Conservation (phyloP, 1,140 invertebrate species). For the Lysiphlebus fabarum region DNA sequence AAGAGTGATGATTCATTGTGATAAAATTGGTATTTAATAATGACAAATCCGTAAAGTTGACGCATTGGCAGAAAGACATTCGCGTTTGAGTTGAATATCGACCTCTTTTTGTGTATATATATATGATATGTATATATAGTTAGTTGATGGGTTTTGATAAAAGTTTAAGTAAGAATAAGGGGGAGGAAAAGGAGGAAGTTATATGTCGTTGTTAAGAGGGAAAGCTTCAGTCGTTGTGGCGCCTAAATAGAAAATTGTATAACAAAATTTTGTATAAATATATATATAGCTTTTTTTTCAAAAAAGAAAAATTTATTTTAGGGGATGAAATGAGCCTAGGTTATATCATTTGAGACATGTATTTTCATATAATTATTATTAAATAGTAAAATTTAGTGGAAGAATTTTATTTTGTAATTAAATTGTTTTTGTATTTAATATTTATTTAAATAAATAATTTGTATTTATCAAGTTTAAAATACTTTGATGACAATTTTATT, state of each 20-base stretch:
- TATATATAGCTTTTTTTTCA: neutral
- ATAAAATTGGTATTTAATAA: neutral
- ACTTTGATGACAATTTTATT: no score
- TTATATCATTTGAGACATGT: constrained; percentile 13
- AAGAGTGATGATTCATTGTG: no score
- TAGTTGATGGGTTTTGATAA: neutral
- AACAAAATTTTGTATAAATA: no score
- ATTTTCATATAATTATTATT: no score
- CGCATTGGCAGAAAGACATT: constrained; percentile 3
- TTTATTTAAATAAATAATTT: no score
- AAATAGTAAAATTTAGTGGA: no score
- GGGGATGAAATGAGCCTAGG: neutral
- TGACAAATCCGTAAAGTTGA: neutral
- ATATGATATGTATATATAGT: no score
- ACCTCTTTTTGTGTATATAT: constrained; percentile 1
- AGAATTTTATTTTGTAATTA: no score
- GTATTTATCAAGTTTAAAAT: no score
- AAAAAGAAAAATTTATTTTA: neutral
- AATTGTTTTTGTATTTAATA: no score
- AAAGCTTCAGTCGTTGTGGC: constrained; percentile 25
- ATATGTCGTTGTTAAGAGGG: constrained; percentile 19
- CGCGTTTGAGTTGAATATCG: constrained; percentile 21
- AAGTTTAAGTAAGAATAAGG: neutral
- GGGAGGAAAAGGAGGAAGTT: constrained; percentile 4
- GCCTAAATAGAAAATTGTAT: constrained; percentile 30